Percentiles rank a stretch among this genome's conserved stretches.
These are phyloP conservation scores for Enteromius trimaculatus DNA, from an alignment of 2,797 vertebrate genomes.

Conservation along the genomic window DNA sequence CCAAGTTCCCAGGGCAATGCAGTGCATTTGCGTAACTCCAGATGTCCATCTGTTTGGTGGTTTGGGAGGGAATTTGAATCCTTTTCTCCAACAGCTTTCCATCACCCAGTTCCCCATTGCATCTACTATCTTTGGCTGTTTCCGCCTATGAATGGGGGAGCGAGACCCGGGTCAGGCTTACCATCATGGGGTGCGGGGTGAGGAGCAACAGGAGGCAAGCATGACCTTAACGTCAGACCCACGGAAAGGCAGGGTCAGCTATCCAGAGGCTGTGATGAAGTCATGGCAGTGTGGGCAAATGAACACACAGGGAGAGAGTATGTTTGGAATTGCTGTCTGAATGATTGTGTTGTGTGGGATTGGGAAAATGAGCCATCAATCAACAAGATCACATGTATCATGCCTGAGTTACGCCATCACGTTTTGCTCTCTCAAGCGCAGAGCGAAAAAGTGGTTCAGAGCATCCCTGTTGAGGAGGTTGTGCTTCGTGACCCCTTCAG, in stretches of 20 bases:
- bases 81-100: slow-evolving; percentile 34
- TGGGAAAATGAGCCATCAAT: slow-evolving; percentile 41
- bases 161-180: background rate
- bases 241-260: background rate
- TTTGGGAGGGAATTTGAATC: slow-evolving; percentile 58
- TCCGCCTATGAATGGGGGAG: background rate
- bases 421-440: slow-evolving; percentile 15
- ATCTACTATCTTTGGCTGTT: slow-evolving; percentile 31
- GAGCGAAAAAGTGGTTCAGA: slow-evolving; percentile 4
- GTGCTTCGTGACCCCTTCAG: slow-evolving; percentile 16
- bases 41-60: slow-evolving; percentile 62
- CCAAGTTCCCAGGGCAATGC: slow-evolving; percentile 63
- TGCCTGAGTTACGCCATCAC: slow-evolving; percentile 1
- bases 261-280: slow-evolving; percentile 14
- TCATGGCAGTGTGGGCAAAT: slow-evolving; percentile 43
- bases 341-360: slow-evolving; percentile 48
- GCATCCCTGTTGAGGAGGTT: slow-evolving; percentile 11
- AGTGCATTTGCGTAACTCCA: slow-evolving; percentile 63
- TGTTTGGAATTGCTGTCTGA: slow-evolving; percentile 46
- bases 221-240: background rate
- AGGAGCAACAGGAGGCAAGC: slow-evolving; percentile 9
- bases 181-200: background rate
- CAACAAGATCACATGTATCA: slow-evolving; percentile 28
- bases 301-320: slow-evolving; percentile 38
- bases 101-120: slow-evolving; percentile 42